Base-by-base conservation (phyloP, 2,888 invertebrate genomes). In the Stenodema calcarata region DNA sequence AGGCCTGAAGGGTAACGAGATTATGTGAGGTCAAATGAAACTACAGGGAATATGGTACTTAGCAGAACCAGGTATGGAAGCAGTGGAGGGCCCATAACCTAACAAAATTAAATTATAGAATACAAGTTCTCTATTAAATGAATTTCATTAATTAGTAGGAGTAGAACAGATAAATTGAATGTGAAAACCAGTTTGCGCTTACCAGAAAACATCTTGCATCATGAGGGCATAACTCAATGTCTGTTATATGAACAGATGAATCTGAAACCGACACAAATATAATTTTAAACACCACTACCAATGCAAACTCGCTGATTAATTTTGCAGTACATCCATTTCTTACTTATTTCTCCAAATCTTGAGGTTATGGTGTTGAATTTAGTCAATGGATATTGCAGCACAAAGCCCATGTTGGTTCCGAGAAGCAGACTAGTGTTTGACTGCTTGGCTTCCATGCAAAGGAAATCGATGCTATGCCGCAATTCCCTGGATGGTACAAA, bases 391-490 rank as follows among this genome's bases (percentile, higher is more conserved):
- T 87, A 86, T 81, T 90, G 90, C 0, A 88, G 78, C 18, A 89
- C 88, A 73, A 87, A 87, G 11, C 89, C 89, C 9, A 88, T 87
- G 78, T 89, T 89, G 18, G 89, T 89, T 28, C 89, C 89, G n/a
- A 89, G 86, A 35, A 87, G 82, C 7, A 87, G 27, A 23, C 86
- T 87, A 18, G 50, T 27, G 14, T 79, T 85, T 35, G 6, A 62
- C 18, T 62, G 62, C 47, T 81, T 80, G 30, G 83, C 54, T 27
- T 27, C 54, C 86, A 87, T 86, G 73, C 87, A 83, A 0, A 62
- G 27, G 16, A 83, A 87, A 9, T 83, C 83, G 18, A 87, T 30
- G 18, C 69, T 62, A 23, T 14, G 9, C 18, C 69, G 35, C 18
- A 69, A 9, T n/a, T 82, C 69, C 42, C 82, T 82, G 30, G 9